Evolutionary conservation across 2,797 vertebrate genomes (phyloP).

Genomic region (Chaunax sp.): DNA sequence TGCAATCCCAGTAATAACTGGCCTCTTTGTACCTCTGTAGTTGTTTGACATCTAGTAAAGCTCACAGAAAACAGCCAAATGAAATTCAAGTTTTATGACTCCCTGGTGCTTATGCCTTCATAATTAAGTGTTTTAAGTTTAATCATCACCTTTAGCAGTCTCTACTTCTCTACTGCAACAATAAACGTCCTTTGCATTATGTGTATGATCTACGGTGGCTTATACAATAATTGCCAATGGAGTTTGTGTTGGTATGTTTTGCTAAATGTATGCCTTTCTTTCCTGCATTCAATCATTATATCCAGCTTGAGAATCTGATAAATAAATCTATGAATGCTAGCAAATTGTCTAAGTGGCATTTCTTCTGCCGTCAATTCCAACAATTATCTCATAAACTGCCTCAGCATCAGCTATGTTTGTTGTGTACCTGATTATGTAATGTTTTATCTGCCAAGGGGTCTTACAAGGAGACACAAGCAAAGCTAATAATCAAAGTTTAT

Average conservation of each 20-base stretch:
- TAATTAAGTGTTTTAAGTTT: neutral
- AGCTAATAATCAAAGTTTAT: slow-evolving; percentile 79
- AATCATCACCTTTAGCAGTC: slow-evolving; percentile 15
- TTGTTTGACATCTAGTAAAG: neutral
- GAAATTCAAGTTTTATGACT: neutral
- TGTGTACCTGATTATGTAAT: neutral
- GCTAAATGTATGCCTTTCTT: slow-evolving; percentile 18
- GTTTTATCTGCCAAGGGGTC: neutral
- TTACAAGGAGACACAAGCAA: slow-evolving; percentile 27
- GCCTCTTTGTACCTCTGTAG: neutral
- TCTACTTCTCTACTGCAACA: too few species aligned
- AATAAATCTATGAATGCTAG: slow-evolving; percentile 56
- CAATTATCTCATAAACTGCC: neutral
- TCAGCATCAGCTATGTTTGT: neutral
- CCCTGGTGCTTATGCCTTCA: neutral
- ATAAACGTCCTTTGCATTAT: neutral
- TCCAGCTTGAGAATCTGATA: slow-evolving; percentile 47
- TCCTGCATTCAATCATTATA: slow-evolving; percentile 38
- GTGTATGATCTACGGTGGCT: neutral
- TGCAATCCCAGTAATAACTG: slow-evolving; percentile 5
- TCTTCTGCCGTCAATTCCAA: slow-evolving; percentile 1
- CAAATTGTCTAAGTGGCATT: neutral
- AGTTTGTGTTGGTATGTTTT: slow-evolving; percentile 4
- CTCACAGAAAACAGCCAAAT: neutral
- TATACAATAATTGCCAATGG: neutral